phyloP scores from a whole-genome alignment of 2,888 invertebrate genomes.

The Drosophila lutescens region DNA sequence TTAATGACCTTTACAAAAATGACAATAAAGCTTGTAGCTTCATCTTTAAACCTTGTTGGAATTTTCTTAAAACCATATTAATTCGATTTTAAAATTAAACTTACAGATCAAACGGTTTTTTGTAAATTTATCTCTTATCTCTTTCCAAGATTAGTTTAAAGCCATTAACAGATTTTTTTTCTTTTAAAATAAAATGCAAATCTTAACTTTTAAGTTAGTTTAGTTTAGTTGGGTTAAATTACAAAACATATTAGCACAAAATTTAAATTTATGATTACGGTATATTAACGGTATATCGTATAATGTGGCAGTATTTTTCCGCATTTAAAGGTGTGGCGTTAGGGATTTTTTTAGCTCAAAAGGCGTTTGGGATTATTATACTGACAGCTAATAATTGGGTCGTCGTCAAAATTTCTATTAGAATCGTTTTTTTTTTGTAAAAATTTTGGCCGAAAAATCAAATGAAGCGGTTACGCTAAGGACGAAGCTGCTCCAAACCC shows the following conservation, averaged over 20 bases:
- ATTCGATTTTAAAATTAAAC: too few relatives aligned
- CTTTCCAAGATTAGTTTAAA: too few relatives aligned
- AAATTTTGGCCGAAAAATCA: constrained; percentile 26
- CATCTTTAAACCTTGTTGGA: neutral
- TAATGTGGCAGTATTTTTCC: neutral
- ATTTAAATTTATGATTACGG: neutral
- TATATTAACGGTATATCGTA: constrained; percentile 1
- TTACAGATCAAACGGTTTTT: too few relatives aligned
- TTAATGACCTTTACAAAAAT: constrained; percentile 48
- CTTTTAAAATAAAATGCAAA: too few relatives aligned
- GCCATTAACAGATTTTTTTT: too few relatives aligned
- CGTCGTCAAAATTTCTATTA: constrained; percentile 76
- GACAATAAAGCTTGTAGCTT: constrained; percentile 64
- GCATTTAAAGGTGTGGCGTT: neutral
- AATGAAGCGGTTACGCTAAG: constrained; percentile 32
- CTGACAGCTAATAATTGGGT: constrained; percentile 75
- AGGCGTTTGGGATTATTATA: constrained; percentile 33
- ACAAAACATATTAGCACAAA: too few relatives aligned
- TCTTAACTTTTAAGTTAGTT: too few relatives aligned
- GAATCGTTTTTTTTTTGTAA: constrained; percentile 54
- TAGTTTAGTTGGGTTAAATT: too few relatives aligned
- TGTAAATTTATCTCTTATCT: too few relatives aligned
- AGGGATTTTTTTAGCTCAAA: neutral
- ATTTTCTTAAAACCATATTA: too few relatives aligned
- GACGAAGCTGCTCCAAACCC: constrained; percentile 10